A percentile compares a stretch with the other conserved stretches of the same genome.
phyloP scores from a whole-genome alignment of 2,113 vertebrate genomes.

The Alligator mississippiensis region DNA sequence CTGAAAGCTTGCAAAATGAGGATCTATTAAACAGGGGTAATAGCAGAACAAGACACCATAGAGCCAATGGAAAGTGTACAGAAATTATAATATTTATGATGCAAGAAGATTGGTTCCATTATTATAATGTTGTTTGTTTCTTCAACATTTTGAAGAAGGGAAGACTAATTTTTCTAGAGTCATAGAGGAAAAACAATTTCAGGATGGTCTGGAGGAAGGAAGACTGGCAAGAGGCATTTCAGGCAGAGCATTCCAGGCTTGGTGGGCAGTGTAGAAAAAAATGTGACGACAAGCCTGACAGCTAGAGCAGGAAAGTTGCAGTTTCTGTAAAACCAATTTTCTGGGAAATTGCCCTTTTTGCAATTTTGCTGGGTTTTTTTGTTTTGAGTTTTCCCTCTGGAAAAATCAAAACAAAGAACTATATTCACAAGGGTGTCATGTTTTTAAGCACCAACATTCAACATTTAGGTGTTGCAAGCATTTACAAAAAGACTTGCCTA shows the following conservation, averaged over 20 bases:
- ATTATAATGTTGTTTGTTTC: accelerated
- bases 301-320: not conserved
- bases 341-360: not conserved
- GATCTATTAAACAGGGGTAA: not conserved
- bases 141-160: not conserved
- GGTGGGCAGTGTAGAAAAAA: not conserved
- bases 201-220: not conserved
- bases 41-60: not conserved
- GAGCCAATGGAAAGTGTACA: not conserved
- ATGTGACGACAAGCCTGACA: not conserved
- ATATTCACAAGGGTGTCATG: not conserved
- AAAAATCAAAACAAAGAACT: not conserved
- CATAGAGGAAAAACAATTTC: not conserved
- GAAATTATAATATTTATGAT: accelerated
- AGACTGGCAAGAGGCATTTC: not conserved
- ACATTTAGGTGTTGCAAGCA: not conserved
- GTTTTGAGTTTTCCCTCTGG: not conserved
- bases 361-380: not conserved
- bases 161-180: not conserved
- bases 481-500: too few species aligned
- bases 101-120: not conserved
- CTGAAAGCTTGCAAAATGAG: not conserved
- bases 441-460: not conserved
- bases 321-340: not conserved
- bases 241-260: not conserved